Evolutionary conservation across 2,797 vertebrate species (phyloP), one percentile per base, ranked within the genome.

Genomic region (Poecilia wingei): DNA sequence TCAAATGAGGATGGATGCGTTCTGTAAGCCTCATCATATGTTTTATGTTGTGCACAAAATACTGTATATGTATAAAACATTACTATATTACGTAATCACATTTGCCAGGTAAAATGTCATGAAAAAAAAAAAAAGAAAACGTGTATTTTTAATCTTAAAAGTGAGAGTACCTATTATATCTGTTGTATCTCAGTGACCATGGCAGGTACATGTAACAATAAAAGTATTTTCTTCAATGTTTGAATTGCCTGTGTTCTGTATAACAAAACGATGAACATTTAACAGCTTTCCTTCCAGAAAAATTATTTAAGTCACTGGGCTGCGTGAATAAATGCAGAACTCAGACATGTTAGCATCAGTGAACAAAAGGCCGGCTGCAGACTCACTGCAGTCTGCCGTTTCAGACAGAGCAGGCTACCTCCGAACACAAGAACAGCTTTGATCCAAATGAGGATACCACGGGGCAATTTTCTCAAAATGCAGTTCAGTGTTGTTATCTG

Each of bases 221-320:
- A 94, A 94, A 82, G 25, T 92, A 94, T 94, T 94, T 94, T 94
- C 87, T 88, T 90, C 77, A 94, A 89, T 76, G 39, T 39, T 79
- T 82, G 75, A 66, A 14, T 72, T 82, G 72, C 72, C 86, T 86
- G 77, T 22, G 22, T 81, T 82, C 51, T 83, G 41, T 41, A 2
- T 77, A 45, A 10, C 6, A 6, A 28, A 78, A 77, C 8, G 8
- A 31, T 41, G 39, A 47, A 68, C 9, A 16, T 4, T 16, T 59
- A 70, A 74, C 46, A 18, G 7, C 69, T 3, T 64, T 77, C 9
- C 66, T 22, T 8, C 28, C 20, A 10, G 47, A 57, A 4, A 70
- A 69, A 78, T 70, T 70, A 41, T 36, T 79, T 39, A 64, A 18
- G 25, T 69, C 47, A 6, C 49, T 76, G 53, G 33, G 4, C n/a